Evolutionary conservation across 2,113 vertebrate species (phyloP).

Genomic region (Nothoprocta perdicaria): DNA sequence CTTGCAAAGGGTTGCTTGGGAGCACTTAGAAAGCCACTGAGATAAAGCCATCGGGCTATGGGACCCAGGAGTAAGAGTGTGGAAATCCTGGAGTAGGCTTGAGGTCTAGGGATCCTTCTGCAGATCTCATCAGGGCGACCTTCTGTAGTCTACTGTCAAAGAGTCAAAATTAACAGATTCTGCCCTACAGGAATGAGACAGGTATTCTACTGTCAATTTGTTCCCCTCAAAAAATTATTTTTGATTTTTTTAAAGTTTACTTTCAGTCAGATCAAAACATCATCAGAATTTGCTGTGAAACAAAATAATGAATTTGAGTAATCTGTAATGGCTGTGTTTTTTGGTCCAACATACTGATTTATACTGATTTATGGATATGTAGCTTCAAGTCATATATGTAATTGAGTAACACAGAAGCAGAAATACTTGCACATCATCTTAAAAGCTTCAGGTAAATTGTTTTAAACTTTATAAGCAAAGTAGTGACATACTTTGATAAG

Average conservation of each 20-base stretch:
- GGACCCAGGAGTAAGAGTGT: background rate
- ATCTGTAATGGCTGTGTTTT: background rate
- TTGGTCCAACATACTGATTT: background rate
- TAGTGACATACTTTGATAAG: background rate
- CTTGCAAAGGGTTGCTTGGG: background rate
- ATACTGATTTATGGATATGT: background rate
- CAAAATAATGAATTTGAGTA: background rate
- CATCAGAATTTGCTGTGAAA: background rate
- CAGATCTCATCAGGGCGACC: background rate
- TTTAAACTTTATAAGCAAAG: background rate
- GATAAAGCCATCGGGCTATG: background rate
- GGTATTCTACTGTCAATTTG: background rate
- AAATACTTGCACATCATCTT: accelerated
- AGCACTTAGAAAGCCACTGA: background rate
- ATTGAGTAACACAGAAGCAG: background rate
- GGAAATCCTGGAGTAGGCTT: background rate
- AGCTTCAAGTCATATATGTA: background rate
- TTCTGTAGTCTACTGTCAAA: background rate
- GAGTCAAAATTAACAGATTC: background rate
- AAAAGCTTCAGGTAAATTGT: background rate
- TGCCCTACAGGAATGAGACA: background rate
- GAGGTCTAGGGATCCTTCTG: background rate
- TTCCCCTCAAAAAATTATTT: background rate
- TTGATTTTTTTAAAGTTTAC: background rate
- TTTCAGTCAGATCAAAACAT: background rate